phyloP scores from a whole-genome alignment of 2,888 invertebrate species.

The Rhimphoctona megacephalus region DNA sequence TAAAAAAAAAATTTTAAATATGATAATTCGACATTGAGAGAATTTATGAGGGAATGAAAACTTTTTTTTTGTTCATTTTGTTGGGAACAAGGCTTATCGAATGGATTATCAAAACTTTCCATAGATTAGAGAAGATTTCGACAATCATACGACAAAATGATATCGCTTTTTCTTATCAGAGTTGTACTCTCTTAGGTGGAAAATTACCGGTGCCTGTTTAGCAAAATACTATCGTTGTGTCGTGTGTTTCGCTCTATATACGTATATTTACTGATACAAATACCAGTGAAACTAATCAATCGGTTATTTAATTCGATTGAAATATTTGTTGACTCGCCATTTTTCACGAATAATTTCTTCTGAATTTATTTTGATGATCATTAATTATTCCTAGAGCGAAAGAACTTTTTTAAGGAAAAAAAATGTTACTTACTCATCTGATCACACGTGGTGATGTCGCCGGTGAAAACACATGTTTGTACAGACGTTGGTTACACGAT shows the following conservation, averaged over 20 bases:
- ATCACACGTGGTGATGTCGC: not conserved
- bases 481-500: constrained; percentile 5
- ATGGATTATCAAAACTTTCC: constrained; percentile 48
- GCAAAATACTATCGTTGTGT: not conserved
- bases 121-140: constrained; percentile 61
- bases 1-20: not conserved
- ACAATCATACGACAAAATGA: constrained; percentile 33
- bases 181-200: constrained; percentile 37
- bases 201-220: constrained; percentile 48
- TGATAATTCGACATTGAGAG: not conserved
- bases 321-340: not conserved
- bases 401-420: not conserved
- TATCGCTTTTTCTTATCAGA: constrained; percentile 41
- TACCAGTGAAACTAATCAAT: not conserved
- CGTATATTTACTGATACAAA: not conserved
- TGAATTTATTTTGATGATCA: not conserved
- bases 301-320: not conserved
- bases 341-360: not conserved
- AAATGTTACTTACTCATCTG: not conserved
- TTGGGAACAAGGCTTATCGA: constrained; percentile 24
- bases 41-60: not conserved
- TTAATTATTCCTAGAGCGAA: not conserved
- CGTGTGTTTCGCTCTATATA: not conserved
- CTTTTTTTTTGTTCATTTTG: constrained; percentile 17
- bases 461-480: not conserved